These are phyloP conservation scores for Myrmecophaga tridactyla DNA, from an alignment of 2,113 vertebrate species.

Conservation along the genomic window DNA sequence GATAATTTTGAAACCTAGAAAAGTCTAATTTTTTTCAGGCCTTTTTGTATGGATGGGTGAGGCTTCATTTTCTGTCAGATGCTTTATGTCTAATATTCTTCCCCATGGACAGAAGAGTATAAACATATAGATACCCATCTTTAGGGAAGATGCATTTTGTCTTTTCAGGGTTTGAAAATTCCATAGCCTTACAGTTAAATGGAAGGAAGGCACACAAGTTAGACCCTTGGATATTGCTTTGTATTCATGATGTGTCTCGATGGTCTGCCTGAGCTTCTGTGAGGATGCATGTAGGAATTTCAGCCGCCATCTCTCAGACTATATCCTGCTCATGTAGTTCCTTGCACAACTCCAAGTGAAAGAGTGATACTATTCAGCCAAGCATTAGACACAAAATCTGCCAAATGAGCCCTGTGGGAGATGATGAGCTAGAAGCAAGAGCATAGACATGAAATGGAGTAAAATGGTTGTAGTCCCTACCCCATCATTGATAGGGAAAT, in stretches of 20 bases:
- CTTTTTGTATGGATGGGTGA: conserved; percentile 48
- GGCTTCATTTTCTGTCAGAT: conserved; percentile 31
- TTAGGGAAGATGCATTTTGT: not conserved
- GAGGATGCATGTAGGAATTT: not conserved
- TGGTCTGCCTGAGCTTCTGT: not conserved
- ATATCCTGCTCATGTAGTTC: not conserved
- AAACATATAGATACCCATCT: conserved; percentile 1
- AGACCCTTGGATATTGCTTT: not conserved
- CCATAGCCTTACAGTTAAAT: not conserved
- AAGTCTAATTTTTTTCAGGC: conserved; percentile 50
- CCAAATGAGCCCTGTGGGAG: not conserved
- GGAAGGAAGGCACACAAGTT: not conserved
- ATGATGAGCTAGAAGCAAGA: not conserved
- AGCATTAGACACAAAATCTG: not conserved
- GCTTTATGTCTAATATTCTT: not conserved
- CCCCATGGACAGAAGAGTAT: not conserved
- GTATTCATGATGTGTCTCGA: not conserved
- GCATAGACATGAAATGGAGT: not conserved
- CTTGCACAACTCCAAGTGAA: not conserved
- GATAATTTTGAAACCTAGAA: conserved; percentile 50
- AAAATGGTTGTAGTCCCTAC: not conserved
- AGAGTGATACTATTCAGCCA: not conserved
- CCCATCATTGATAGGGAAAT: not conserved
- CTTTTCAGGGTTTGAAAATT: not conserved
- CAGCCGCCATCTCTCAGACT: not conserved